phyloP scores from a whole-genome alignment of 1,140 invertebrate genomes.

The Arctopsyche grandis region DNA sequence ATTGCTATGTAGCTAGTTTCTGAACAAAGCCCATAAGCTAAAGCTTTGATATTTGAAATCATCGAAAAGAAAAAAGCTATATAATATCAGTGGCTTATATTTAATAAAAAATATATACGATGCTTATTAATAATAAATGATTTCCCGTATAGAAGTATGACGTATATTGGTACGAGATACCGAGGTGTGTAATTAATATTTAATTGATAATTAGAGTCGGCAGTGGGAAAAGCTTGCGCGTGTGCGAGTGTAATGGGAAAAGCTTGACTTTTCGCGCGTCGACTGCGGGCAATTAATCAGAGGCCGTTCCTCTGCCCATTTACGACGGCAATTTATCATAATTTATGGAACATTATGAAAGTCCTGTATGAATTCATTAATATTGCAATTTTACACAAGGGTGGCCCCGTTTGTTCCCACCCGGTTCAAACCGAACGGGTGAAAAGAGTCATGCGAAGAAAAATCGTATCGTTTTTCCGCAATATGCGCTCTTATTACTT shows the following conservation, averaged over 20 bases:
- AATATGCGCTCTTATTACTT: conserved; percentile 10
- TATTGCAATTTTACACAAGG: conserved; percentile 38
- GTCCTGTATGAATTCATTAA: conserved; percentile 45
- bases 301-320: conserved; percentile 14
- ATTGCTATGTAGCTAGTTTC: no score
- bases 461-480: conserved; percentile 24
- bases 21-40: no score
- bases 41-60: no score
- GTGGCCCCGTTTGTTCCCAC: background rate
- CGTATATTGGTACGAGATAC: no score
- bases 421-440: conserved; percentile 11
- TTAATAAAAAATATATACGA: no score
- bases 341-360: conserved; percentile 38
- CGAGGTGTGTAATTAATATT: no score
- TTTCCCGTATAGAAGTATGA: no score
- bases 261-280: conserved; percentile 22
- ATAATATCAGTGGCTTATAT: no score
- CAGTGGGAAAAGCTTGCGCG: background rate
- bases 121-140: no score
- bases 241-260: background rate
- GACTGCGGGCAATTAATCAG: conserved; percentile 34
- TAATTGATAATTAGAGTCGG: background rate
- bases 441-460: background rate
- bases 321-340: conserved; percentile 38
- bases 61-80: no score